A percentile compares a stretch with the other conserved stretches of the same genome.
phyloP scores from a whole-genome alignment of 2,888 invertebrate genomes.

The Trimorus sp. region DNA sequence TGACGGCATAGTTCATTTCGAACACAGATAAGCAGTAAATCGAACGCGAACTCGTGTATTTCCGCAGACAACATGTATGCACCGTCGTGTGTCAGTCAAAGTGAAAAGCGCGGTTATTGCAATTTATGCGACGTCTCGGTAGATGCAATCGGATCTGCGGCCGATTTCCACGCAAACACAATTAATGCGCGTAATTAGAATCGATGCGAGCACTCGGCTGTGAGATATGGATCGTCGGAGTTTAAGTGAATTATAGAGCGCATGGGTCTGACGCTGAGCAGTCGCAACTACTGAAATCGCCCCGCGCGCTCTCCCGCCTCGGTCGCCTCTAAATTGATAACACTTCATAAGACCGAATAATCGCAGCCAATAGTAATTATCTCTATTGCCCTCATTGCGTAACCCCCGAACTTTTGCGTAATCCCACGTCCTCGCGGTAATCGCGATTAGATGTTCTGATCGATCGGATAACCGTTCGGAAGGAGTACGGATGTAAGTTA shows the following conservation, averaged over 20 bases:
- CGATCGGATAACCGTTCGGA: too few species aligned
- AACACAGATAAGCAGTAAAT: too few species aligned
- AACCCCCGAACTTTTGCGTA: background rate
- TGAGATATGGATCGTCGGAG: constrained; percentile 48
- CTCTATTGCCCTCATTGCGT: constrained; percentile 4
- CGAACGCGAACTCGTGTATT: too few species aligned
- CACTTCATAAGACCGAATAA: constrained; percentile 51
- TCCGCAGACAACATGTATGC: too few species aligned
- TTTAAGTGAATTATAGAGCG: constrained; percentile 60
- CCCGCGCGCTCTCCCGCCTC: constrained; percentile 17
- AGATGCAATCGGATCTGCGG: constrained; percentile 25
- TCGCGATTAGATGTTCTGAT: too few species aligned
- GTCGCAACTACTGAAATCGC: constrained; percentile 55
- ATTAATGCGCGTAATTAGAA: constrained; percentile 51
- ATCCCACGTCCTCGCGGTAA: background rate
- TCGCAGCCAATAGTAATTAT: constrained; percentile 25
- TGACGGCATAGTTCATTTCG: too few species aligned
- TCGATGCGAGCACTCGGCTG: constrained; percentile 39
- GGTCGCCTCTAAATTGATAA: constrained; percentile 32
- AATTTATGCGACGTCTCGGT: constrained; percentile 27
- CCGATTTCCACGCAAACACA: constrained; percentile 47
- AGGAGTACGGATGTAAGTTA: too few species aligned
- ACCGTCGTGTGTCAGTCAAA: constrained; percentile 17
- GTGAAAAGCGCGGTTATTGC: constrained; percentile 25
- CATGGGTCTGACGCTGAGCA: constrained; percentile 65